Percentiles rank a stretch among this genome's conserved stretches.
phyloP scores from a whole-genome alignment of 2,797 vertebrate species.

The Sebastes paucispinis region DNA sequence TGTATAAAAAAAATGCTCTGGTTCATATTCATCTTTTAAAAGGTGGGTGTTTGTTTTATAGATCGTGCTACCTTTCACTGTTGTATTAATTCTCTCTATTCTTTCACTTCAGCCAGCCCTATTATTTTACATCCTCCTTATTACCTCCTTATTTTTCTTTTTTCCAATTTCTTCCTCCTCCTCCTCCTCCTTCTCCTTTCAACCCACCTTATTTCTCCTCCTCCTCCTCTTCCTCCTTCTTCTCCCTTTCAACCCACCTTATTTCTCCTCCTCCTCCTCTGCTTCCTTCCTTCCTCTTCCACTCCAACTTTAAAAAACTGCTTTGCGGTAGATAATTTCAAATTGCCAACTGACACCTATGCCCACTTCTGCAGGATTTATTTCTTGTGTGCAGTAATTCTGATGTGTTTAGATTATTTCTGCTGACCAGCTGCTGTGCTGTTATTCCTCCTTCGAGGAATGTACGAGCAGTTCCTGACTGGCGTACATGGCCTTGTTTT shows the following conservation, averaged over 20 bases:
- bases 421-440: conserved; percentile 41
- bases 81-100: conserved; percentile 5
- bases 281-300: conserved; percentile 9
- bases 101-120: neutral
- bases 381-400: conserved; percentile 11
- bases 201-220: conserved; percentile 7
- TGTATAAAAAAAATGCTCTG: conserved; percentile 55
- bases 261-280: neutral
- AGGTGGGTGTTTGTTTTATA: conserved; percentile 51
- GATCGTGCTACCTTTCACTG: neutral
- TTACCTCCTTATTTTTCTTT: neutral
- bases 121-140: conserved; percentile 16
- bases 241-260: too few species aligned
- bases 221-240: neutral
- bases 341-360: conserved; percentile 17
- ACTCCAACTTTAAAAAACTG: neutral
- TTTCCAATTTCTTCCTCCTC: neutral
- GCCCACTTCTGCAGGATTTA: neutral
- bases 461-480: neutral
- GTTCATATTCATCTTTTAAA: conserved; percentile 52
- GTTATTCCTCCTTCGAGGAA: conserved; percentile 41
- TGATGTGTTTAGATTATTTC: conserved; percentile 52
- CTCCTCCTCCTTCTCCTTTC: neutral
- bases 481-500: conserved; percentile 9
- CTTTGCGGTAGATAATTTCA: conserved; percentile 24